phyloP scores from a whole-genome alignment of 2,113 vertebrate species.

The Pachyramphus minor region DNA sequence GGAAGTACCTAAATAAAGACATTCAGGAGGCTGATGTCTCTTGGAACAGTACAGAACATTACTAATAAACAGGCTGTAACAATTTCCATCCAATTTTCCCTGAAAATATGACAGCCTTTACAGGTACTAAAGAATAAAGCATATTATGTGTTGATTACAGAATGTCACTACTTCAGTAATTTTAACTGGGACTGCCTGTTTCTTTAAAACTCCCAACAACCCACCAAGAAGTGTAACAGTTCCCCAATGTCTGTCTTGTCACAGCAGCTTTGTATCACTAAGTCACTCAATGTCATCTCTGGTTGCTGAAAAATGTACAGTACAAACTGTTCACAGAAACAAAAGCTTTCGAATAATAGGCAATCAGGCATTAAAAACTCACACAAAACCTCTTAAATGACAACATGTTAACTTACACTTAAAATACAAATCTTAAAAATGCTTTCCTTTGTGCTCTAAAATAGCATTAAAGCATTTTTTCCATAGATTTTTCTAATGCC shows the following conservation, averaged over 20 bases:
- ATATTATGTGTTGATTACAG: background rate
- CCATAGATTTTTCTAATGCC: background rate
- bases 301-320: background rate
- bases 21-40: background rate
- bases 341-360: background rate
- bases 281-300: background rate
- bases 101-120: background rate
- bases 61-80: background rate
- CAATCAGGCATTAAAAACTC: background rate
- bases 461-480: background rate
- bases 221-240: background rate
- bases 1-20: background rate
- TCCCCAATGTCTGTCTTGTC: background rate
- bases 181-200: background rate
- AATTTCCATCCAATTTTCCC: background rate
- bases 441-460: background rate
- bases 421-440: background rate
- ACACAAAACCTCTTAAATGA: background rate
- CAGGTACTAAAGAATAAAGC: background rate
- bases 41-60: background rate
- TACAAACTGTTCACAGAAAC: conserved; percentile 1
- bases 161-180: background rate
- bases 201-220: background rate
- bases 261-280: background rate
- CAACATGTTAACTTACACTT: background rate